Base-by-base conservation (phyloP, 2,888 invertebrate species). In the Nymphalis c-album region DNA sequence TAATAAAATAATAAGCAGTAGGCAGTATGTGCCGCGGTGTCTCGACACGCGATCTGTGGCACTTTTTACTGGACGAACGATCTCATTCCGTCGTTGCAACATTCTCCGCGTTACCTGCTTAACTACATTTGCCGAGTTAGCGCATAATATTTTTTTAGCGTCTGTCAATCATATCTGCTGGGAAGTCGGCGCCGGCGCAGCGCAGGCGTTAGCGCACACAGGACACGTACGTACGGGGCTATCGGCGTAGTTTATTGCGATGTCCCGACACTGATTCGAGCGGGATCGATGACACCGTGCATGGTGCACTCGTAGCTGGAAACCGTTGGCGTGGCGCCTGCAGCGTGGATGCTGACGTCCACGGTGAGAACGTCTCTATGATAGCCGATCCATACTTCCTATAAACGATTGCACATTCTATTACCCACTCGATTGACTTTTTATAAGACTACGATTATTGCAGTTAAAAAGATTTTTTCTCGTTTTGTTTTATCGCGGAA, bases 101-200 rank as follows among this genome's bases (percentile, higher is more conserved):
- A 57, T 57, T 57, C 57, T 31, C 40, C 47, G 45, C 68, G 65
- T 67, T 61, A 67, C 63, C 31, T 60, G 70, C 46, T 47, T 61
- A 26, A 66, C 66, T 68, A 58, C 63, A 62, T 61, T 50, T 26
- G 64, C 64, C 63, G 46, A 73, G 72, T 76, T 18, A 35, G 40
- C 31, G 78, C 78, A 80, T 81, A 77, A 76, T 73, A 70, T 74
- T 83, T 84, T 84, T 84, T 83, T 70, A 67, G 57, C 59, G 68
- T 64, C 74, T 76, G 78, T 80, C 78, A 80, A 81, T 82, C 80
- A 82, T 81, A 79, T 76, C 76, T 76, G 71, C 69, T 75, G 75
- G 73, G 72, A 72, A 68, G 60, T 59, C 50, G 68, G 69, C 61
- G 67, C 63, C 68, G 67, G 62, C 59, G 63, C 70, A 40, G 20